Conservation (phyloP, 2,888 invertebrate species). For the Gnatocerus cornutus region DNA sequence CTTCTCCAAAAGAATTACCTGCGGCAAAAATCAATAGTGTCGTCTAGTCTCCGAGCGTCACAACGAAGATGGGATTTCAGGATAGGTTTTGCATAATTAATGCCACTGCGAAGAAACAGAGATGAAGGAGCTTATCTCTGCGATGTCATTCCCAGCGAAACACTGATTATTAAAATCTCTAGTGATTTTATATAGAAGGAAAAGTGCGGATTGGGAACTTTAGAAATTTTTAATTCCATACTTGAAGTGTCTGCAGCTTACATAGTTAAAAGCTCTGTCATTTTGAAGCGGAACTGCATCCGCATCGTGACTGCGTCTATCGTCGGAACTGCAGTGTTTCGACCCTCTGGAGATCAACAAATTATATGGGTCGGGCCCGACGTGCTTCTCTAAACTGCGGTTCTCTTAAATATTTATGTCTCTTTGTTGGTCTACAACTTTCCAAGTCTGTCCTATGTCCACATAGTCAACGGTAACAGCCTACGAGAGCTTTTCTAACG, state of each 20-base stretch:
- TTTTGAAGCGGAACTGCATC: conserved; percentile 23
- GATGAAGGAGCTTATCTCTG: conserved; percentile 7
- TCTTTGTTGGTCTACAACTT: conserved; percentile 45
- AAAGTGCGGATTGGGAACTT: background rate
- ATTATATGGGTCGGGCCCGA: conserved; percentile 48
- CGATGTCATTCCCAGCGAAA: conserved; percentile 4
- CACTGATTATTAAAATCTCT: background rate
- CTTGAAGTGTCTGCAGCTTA: background rate
- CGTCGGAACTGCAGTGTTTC: conserved; percentile 30
- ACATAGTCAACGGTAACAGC: conserved; percentile 38
- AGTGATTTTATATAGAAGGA: background rate
- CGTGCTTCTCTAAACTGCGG: conserved; percentile 47
- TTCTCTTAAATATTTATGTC: conserved; percentile 50
- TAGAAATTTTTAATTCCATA: background rate
- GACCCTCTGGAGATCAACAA: conserved; percentile 39
- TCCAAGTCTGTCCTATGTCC: conserved; percentile 47
- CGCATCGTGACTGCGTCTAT: conserved; percentile 28
- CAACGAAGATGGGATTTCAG: conserved; percentile 13
- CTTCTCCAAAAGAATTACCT: conserved; percentile 9
- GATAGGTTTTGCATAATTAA: conserved; percentile 27
- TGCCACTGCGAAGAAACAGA: background rate
- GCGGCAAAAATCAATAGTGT: conserved; percentile 13
- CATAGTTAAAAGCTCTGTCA: background rate
- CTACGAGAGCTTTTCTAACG: conserved; percentile 5
- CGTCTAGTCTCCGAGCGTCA: conserved; percentile 17